These are phyloP conservation scores for Hexactinellida sp. DNA, from an alignment of 37 sponge, comb jelly and placozoan species.

Conservation along the genomic window DNA sequence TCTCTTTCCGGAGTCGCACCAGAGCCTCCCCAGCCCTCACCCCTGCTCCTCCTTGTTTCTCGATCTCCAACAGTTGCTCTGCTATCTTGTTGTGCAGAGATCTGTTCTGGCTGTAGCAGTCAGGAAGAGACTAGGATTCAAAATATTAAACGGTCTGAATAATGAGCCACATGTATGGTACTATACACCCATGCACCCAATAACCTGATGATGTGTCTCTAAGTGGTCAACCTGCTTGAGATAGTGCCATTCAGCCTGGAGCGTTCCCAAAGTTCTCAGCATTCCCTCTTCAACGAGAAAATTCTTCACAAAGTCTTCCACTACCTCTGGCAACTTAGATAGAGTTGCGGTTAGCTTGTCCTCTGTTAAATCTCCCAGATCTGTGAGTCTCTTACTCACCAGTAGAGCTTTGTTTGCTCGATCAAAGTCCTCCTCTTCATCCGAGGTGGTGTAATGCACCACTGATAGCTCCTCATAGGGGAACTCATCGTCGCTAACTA, in stretches of 20 bases:
- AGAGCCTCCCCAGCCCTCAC: conserved; percentile 23
- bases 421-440: conserved; percentile 40
- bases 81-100: conserved; percentile 41
- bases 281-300: conserved; percentile 62
- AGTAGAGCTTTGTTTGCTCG: conserved; percentile 20
- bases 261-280: conserved; percentile 50
- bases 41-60: conserved; percentile 38
- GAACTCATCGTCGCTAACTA: conserved; percentile 47
- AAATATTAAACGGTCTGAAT: too few relatives aligned
- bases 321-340: conserved; percentile 44
- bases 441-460: conserved; percentile 21
- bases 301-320: conserved; percentile 93
- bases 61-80: conserved; percentile 33
- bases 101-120: conserved; percentile 46
- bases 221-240: neutral
- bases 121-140: conserved; percentile 22
- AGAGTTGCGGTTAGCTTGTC: neutral
- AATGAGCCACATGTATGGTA: too few relatives aligned
- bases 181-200: too few relatives aligned
- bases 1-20: conserved; percentile 74
- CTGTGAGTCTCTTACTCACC: neutral
- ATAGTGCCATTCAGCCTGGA: conserved; percentile 72
- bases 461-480: conserved; percentile 39
- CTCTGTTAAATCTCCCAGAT: neutral
- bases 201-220: neutral